Conservation (phyloP, 2,113 vertebrate species). For the Istiophorus platypterus region DNA sequence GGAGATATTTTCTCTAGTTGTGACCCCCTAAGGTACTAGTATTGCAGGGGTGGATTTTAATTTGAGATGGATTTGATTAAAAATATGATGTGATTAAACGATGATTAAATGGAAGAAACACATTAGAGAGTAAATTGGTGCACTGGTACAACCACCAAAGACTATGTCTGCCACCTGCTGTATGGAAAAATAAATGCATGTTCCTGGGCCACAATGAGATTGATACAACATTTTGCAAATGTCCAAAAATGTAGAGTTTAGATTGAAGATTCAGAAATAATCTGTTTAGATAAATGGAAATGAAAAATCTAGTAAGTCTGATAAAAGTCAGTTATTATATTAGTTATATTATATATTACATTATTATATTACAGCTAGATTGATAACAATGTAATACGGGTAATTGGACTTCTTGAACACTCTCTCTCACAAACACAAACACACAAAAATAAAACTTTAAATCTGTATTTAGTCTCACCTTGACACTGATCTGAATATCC, state of each 20-base stretch:
- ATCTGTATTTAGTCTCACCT: not conserved
- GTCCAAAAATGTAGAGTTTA: not conserved
- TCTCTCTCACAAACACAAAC: too few species aligned
- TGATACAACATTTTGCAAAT: not conserved
- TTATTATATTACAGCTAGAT: too few species aligned
- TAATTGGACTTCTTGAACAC: too few species aligned
- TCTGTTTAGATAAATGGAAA: not conserved
- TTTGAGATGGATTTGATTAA: not conserved
- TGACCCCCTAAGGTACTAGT: not conserved
- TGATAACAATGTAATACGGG: too few species aligned
- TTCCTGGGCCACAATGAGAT: not conserved
- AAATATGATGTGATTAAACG: not conserved
- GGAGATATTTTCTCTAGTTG: not conserved
- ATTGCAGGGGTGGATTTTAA: not conserved
- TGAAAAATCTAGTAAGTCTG: not conserved
- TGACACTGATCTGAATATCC: not conserved
- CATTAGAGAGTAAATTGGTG: not conserved
- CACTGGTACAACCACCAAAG: not conserved
- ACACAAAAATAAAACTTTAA: not conserved
- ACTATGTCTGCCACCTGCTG: conserved; percentile 60
- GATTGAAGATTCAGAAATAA: not conserved
- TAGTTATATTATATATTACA: too few species aligned
- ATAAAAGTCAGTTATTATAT: too few species aligned
- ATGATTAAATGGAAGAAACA: not conserved
- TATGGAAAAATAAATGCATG: conserved; percentile 35